Conservation (phyloP, 2,888 invertebrate genomes). For the Asteroscopus sphinx region DNA sequence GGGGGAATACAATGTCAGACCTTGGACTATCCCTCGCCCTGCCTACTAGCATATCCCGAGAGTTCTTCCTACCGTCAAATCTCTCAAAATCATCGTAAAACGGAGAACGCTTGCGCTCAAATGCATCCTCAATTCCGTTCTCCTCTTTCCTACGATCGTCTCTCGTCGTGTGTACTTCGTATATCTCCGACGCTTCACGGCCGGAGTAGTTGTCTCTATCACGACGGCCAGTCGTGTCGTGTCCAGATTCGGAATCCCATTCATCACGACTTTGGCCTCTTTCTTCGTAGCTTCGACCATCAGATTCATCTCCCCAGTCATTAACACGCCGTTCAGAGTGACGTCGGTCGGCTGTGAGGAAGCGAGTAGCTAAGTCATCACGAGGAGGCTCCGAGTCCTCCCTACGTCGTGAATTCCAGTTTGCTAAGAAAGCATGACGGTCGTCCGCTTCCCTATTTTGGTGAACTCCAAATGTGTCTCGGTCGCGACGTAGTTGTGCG, state of each 20-base stretch:
- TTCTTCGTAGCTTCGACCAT: slow-evolving; percentile 76
- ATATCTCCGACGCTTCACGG: slow-evolving; percentile 84
- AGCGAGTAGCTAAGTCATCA: slow-evolving; percentile 83
- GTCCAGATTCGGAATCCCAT: slow-evolving; percentile 86
- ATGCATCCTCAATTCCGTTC: slow-evolving; percentile 76
- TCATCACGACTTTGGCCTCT: slow-evolving; percentile 80
- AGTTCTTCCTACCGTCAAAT: slow-evolving; percentile 86
- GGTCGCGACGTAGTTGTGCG: slow-evolving; percentile 92
- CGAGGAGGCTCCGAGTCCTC: slow-evolving; percentile 80
- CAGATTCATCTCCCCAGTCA: slow-evolving; percentile 86
- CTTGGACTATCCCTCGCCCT: slow-evolving; percentile 83
- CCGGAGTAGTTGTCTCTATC: slow-evolving; percentile 81
- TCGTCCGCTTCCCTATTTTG: slow-evolving; percentile 91
- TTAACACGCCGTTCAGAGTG: slow-evolving; percentile 69
- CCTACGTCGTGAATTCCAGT: slow-evolving; percentile 85
- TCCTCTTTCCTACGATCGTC: slow-evolving; percentile 79
- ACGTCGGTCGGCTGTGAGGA: slow-evolving; percentile 81
- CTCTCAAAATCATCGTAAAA: slow-evolving; percentile 85
- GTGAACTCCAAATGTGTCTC: slow-evolving; percentile 93
- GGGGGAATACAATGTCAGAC: slow-evolving; percentile 78
- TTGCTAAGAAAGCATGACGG: slow-evolving; percentile 86
- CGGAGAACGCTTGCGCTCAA: slow-evolving; percentile 80
- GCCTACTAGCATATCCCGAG: slow-evolving; percentile 86
- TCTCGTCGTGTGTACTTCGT: slow-evolving; percentile 82
- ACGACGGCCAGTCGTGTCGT: slow-evolving; percentile 74